Percentiles rank a stretch among this genome's conserved stretches.
These are phyloP conservation scores for Tribolium freemani DNA, from an alignment of 2,888 invertebrate genomes.

Conservation along the genomic window DNA sequence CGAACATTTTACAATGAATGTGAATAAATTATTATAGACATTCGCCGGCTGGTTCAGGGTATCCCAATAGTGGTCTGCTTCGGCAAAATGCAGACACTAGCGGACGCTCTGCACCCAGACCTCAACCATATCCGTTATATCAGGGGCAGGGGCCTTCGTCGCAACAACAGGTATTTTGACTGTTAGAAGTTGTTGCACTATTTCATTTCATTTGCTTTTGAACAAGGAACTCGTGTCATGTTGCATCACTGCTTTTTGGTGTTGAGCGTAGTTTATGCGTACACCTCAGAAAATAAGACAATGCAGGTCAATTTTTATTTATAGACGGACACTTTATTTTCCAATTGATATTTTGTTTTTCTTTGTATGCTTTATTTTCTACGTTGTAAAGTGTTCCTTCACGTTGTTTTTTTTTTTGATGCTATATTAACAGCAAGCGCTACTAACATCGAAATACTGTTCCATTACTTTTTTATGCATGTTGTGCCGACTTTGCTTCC, in stretches of 20 bases:
- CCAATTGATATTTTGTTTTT: too few species aligned
- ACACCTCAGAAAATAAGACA: background rate
- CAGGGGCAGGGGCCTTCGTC: slow-evolving; percentile 62
- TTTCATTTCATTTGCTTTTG: slow-evolving; percentile 16
- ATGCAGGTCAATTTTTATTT: too few species aligned
- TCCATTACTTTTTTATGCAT: background rate
- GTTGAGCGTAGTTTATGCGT: slow-evolving; percentile 9
- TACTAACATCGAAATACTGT: slow-evolving; percentile 2
- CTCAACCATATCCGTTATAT: slow-evolving; percentile 62
- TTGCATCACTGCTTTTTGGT: too few species aligned
- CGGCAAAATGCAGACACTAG: slow-evolving; percentile 63
- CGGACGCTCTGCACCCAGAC: slow-evolving; percentile 62
- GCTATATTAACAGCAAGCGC: slow-evolving; percentile 9
- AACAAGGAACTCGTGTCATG: background rate
- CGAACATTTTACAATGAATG: slow-evolving; percentile 27
- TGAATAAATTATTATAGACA: slow-evolving; percentile 62
- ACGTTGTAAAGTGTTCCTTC: slow-evolving; percentile 17
- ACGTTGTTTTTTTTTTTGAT: background rate
- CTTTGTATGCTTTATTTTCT: too few species aligned
- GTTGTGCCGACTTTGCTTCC: background rate
- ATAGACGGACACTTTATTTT: too few species aligned
- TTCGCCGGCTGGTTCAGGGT: slow-evolving; percentile 62
- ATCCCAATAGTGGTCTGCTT: slow-evolving; percentile 63
- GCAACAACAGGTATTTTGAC: slow-evolving; percentile 61
- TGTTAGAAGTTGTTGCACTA: slow-evolving; percentile 29